Conservation (phyloP, 2,888 invertebrate genomes). For the Pantelozetes paolii region DNA sequence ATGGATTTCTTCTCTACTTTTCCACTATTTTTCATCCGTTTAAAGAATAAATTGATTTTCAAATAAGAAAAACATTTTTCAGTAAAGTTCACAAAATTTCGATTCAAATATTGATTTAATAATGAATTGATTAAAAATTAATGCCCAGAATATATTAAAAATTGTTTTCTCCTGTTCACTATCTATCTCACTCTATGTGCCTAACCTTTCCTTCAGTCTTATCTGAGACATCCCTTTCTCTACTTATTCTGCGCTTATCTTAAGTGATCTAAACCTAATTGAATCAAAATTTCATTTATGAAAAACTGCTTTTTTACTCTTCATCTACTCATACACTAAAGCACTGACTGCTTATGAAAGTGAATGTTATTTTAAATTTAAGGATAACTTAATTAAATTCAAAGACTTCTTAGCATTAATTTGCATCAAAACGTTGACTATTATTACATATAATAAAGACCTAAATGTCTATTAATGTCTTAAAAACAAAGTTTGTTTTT, state of each 20-base stretch:
- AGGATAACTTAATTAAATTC: slow-evolving; percentile 9
- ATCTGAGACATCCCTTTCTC: not conserved
- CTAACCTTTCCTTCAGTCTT: not conserved
- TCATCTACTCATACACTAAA: too few relatives aligned
- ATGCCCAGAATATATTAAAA: not conserved
- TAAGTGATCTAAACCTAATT: not conserved
- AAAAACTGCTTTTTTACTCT: not conserved
- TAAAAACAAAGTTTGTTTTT: not conserved
- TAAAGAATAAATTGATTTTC: not conserved
- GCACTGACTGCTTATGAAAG: not conserved
- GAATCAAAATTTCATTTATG: not conserved
- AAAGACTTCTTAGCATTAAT: not conserved
- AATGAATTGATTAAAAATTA: slow-evolving; percentile 8
- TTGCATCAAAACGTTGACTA: not conserved
- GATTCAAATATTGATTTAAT: not conserved
- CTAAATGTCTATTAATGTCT: not conserved
- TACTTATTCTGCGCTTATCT: not conserved
- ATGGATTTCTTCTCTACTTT: slow-evolving; percentile 1
- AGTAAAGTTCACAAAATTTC: not conserved
- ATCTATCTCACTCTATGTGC: too few relatives aligned
- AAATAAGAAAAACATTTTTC: not conserved
- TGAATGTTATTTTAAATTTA: slow-evolving; percentile 11
- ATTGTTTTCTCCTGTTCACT: not conserved
- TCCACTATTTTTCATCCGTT: slow-evolving; percentile 6
- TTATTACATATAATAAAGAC: not conserved